Conservation (phyloP, 2,888 invertebrate genomes). For the Diplolepis rosae region DNA sequence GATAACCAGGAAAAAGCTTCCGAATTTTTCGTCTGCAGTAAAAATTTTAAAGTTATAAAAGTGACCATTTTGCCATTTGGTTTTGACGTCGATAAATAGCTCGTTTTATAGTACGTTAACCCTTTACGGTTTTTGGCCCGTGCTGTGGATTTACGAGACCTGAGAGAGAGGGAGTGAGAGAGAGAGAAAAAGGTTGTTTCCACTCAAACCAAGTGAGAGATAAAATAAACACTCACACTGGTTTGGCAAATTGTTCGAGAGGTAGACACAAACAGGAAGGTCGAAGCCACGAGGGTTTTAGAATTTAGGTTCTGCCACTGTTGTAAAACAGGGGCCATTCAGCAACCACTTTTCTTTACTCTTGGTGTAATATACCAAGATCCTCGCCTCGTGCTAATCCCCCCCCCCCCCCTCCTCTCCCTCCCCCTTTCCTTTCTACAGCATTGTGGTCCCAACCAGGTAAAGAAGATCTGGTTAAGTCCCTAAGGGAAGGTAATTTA, state of each 20-base stretch:
- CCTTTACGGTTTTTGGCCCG: not conserved
- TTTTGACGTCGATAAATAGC: not conserved
- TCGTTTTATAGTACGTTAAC: not conserved
- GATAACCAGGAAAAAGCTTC: not conserved
- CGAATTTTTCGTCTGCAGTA: not conserved
- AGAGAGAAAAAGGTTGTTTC: not conserved
- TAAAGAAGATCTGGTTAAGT: not conserved
- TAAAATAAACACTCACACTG: not conserved
- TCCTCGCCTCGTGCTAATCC: not conserved
- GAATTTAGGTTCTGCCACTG: slow-evolving; percentile 7
- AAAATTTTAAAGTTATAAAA: not conserved
- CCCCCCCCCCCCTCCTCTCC: not conserved
- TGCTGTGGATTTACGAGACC: not conserved
- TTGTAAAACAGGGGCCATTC: slow-evolving; percentile 9
- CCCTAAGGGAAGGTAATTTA: not conserved
- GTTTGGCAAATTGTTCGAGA: slow-evolving; percentile 5
- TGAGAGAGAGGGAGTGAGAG: not conserved
- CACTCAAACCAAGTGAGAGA: not conserved
- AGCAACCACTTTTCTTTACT: slow-evolving; percentile 14
- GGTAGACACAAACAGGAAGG: not conserved
- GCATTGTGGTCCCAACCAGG: slow-evolving; percentile 4
- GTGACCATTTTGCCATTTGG: not conserved
- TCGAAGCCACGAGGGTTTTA: not conserved
- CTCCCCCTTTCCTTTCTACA: not conserved
- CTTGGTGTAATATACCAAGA: not conserved